Conservation (phyloP, 2,797 vertebrate species). For the Emys orbicularis region DNA sequence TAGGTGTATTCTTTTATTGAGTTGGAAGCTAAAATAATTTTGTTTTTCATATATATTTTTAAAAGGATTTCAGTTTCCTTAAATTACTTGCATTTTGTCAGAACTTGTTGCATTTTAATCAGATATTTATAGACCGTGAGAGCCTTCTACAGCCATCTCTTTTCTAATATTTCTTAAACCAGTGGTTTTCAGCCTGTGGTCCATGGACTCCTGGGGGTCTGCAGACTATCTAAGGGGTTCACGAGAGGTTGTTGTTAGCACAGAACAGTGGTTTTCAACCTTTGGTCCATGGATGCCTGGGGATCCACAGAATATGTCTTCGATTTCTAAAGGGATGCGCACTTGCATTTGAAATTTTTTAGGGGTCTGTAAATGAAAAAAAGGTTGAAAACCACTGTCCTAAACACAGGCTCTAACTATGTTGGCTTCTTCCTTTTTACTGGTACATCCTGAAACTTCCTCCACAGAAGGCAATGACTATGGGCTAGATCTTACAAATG, state of each 20-base stretch:
- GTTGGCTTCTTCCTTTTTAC: not conserved
- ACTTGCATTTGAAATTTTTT: not conserved
- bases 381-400: not conserved
- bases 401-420: not conserved
- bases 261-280: not conserved
- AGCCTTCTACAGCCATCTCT: rapidly evolving
- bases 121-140: not conserved
- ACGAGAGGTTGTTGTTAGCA: too few species aligned
- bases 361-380: not conserved
- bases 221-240: too few species aligned
- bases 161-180: not conserved
- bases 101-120: not conserved
- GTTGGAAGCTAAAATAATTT: not conserved
- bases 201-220: not conserved
- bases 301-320: too few species aligned
- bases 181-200: not conserved
- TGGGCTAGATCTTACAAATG: not conserved
- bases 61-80: not conserved
- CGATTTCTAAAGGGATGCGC: not conserved
- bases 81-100: not conserved
- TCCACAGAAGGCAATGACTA: not conserved
- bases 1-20: not conserved
- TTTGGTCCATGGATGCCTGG: not conserved
- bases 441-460: not conserved
- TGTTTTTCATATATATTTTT: too few species aligned